phyloP scores from a whole-genome alignment of 2,888 invertebrate genomes.

The Platycheirus rosarum region DNA sequence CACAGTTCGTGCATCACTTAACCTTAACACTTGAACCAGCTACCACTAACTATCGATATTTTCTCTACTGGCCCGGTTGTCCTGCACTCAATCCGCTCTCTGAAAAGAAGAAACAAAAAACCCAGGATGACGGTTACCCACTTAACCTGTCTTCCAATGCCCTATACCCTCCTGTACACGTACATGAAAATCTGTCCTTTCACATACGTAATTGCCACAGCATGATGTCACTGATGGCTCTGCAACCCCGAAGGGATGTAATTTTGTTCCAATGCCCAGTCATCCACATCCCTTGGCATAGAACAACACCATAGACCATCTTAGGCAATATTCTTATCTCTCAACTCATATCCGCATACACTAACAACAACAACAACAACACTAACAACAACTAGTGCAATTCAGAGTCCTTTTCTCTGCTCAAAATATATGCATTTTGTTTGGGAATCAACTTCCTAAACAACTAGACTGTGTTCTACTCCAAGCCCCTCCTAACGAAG shows the following conservation, averaged over 20 bases:
- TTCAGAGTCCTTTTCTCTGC: slow-evolving; percentile 24
- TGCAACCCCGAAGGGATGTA: slow-evolving; percentile 30
- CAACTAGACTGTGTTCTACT: slow-evolving; percentile 27
- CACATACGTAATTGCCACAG: slow-evolving; percentile 24
- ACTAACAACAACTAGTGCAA: slow-evolving; percentile 28
- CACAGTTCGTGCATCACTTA: no score
- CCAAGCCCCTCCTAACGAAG: background rate
- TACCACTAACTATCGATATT: no score
- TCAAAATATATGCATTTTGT: slow-evolving; percentile 43
- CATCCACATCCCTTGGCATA: slow-evolving; percentile 1
- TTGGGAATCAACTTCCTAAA: slow-evolving; percentile 51
- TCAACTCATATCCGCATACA: slow-evolving; percentile 35
- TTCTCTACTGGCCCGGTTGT: no score
- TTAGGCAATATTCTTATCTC: slow-evolving; percentile 53
- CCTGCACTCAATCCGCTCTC: no score
- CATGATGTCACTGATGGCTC: slow-evolving; percentile 26
- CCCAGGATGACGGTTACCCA: slow-evolving; percentile 21
- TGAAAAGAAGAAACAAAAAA: no score
- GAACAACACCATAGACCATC: slow-evolving; percentile 9
- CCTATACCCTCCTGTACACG: background rate
- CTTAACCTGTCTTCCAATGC: slow-evolving; percentile 39
- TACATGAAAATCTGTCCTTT: slow-evolving; percentile 3
- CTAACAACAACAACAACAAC: slow-evolving; percentile 39
- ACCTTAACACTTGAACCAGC: no score
- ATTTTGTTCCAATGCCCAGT: slow-evolving; percentile 37